Percentiles rank a stretch among this genome's conserved stretches.
Evolutionary conservation across 1,140 invertebrate genomes (phyloP).

Genomic region (Globodera ellingtonae): DNA sequence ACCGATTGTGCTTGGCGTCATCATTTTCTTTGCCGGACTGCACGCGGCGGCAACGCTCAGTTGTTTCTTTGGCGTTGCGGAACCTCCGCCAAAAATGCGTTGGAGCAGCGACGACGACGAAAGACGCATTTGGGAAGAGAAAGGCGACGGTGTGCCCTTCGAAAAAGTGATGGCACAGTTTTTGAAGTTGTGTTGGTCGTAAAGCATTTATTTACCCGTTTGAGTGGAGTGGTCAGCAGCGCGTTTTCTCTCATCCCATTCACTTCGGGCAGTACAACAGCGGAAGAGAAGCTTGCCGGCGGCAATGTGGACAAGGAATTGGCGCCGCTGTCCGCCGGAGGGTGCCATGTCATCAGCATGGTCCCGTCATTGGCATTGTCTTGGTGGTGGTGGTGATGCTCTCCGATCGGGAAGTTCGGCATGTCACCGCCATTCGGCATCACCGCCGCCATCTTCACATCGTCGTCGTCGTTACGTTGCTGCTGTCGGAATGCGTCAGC

Average conservation of each 20-base stretch:
- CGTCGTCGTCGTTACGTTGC: not conserved
- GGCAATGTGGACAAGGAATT: not conserved
- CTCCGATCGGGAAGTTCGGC: not conserved
- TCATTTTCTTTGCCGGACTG: conserved; percentile 15
- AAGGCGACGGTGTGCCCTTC: not conserved
- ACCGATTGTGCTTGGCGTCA: not conserved
- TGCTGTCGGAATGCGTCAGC: conserved; percentile 6
- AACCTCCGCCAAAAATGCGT: conserved; percentile 16
- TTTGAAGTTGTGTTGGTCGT: no score
- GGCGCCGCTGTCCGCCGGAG: not conserved
- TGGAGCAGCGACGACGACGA: conserved; percentile 22
- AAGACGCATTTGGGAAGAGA: conserved; percentile 16
- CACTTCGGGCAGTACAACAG: not conserved
- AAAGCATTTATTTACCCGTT: not conserved
- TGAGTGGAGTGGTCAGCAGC: not conserved
- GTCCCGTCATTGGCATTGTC: not conserved
- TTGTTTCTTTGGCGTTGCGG: conserved; percentile 17
- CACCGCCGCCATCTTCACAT: no score
- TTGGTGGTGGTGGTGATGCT: not conserved
- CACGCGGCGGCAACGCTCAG: not conserved
- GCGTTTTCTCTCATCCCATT: not conserved
- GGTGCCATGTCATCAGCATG: not conserved
- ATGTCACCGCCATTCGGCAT: not conserved
- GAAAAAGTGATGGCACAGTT: not conserved
- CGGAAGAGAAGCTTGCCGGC: not conserved